A percentile compares a stretch with the other conserved stretches of the same genome.
Evolutionary conservation across 2,113 vertebrate species (phyloP).

Genomic region (Gasterosteus nipponicus): DNA sequence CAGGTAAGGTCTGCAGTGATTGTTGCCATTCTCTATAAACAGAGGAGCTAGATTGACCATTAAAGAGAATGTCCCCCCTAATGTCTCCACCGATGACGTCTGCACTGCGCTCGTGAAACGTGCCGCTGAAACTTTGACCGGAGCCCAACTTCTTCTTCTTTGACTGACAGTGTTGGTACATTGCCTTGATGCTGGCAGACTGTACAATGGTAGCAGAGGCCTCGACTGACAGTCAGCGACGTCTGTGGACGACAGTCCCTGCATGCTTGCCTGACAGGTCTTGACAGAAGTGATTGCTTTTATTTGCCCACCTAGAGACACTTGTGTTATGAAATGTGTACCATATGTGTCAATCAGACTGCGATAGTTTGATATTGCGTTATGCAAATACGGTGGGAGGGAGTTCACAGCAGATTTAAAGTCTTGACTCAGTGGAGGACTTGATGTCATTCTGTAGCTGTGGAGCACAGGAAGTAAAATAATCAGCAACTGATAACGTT

Average conservation of each 20-base stretch:
- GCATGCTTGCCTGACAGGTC: conserved; percentile 59
- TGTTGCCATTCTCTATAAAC: conserved; percentile 37
- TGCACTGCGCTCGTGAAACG: conserved; percentile 57
- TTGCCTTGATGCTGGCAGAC: neutral
- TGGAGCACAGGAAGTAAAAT: conserved; percentile 8
- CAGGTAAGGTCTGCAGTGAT: conserved; percentile 59
- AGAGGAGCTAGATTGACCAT: neutral
- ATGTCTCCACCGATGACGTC: conserved; percentile 54
- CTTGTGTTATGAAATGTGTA: conserved; percentile 67
- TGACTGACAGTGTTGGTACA: neutral
- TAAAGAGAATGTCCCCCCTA: conserved; percentile 52
- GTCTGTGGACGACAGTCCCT: conserved; percentile 50
- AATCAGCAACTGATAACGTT: neutral
- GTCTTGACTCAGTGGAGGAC: conserved; percentile 48
- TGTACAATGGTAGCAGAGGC: conserved; percentile 31
- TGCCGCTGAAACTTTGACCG: conserved; percentile 39
- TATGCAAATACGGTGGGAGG: conserved; percentile 22
- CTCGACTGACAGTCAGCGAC: conserved; percentile 66
- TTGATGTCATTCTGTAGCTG: conserved; percentile 54
- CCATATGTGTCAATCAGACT: conserved; percentile 64
- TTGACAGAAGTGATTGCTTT: conserved; percentile 63
- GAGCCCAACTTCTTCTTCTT: conserved; percentile 9
- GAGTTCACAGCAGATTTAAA: conserved; percentile 41
- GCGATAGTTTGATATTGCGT: neutral
- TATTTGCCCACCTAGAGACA: conserved; percentile 56